Base-by-base conservation (phyloP, 2,888 invertebrate species). In the Noctua fimbriata region DNA sequence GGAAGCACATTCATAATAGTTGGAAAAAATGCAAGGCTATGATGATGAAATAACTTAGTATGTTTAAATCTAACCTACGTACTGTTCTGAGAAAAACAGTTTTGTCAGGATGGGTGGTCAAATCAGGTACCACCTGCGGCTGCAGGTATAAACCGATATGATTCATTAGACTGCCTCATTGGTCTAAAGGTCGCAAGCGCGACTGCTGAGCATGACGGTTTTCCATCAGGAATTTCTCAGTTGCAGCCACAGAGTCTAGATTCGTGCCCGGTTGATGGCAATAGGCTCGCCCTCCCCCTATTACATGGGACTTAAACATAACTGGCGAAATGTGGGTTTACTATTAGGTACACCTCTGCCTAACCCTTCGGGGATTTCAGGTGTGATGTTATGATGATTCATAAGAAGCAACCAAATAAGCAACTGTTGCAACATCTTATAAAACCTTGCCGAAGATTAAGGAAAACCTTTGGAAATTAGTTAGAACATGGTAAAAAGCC, bases 351-450 rank as follows among this genome's bases (percentile, higher is more conserved):
- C 21, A 52, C 9, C 52, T 52, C 21, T 52, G 52, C 3, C 9
- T 21, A 21, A 21, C 9, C 7, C 21, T n/a, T 14, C n/a, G 12
- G n/a, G 58, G 58, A 14, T 58, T 58, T 5, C 4, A 58, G 14
- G 58, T 58, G n/a, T 55, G 10, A 55, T 10, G 24, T 24, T 24
- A 10, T 58, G 47, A 16, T 63, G 28, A 63, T 28, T 63, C 28
- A 83, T 83, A 52, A 28, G 28, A 60, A 21, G 12, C 28, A 14
- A n/a, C 12, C 69, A 82, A 66, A 66, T 44, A n/a, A 49, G 14
- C 4, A n/a, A 58, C 2, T 60, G 21, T 69, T 70, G 66, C 72
- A 55, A 58, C n/a, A 72, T 72, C n/a, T 63, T n/a, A n/a, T 55
- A 47, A 36, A 32, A 47, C 47, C 28, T 77, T 77, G 52, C 36